These are phyloP conservation scores for Hydrolagus affinis DNA, from an alignment of 2,113 vertebrate species.

Conservation along the genomic window DNA sequence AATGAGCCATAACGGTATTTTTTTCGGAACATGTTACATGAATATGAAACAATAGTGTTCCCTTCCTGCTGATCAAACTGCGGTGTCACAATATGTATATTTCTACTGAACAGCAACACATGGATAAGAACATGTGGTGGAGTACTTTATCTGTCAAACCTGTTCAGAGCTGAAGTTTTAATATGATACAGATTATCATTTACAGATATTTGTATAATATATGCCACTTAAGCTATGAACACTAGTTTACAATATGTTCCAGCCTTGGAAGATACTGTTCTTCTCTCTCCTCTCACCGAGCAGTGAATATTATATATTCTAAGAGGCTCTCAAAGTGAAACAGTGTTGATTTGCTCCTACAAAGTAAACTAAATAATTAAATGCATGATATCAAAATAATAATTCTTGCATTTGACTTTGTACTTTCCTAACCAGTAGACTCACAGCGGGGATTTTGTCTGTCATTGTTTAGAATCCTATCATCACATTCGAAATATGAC, in stretches of 20 bases:
- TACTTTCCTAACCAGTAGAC: too few relatives aligned
- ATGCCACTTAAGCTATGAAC: background rate
- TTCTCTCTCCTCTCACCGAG: too few relatives aligned
- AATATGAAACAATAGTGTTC: background rate
- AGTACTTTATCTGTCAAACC: background rate
- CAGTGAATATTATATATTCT: too few relatives aligned
- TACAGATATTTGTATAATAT: background rate
- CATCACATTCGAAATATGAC: background rate
- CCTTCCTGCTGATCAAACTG: background rate
- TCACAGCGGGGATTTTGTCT: too few relatives aligned
- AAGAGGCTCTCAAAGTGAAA: too few relatives aligned
- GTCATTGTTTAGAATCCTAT: background rate
- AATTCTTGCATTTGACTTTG: too few relatives aligned
- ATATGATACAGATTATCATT: background rate
- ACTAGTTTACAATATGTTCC: background rate
- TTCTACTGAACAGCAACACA: background rate
- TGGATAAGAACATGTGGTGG: background rate
- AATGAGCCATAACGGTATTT: background rate
- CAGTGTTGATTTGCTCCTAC: too few relatives aligned
- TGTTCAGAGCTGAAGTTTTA: background rate
- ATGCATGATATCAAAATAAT: too few relatives aligned
- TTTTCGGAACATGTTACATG: too few relatives aligned
- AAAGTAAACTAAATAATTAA: too few relatives aligned
- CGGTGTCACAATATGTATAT: background rate
- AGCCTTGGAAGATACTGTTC: background rate